These are phyloP conservation scores for Allophyes oxyacanthae DNA, from an alignment of 2,888 invertebrate species.

Conservation along the genomic window DNA sequence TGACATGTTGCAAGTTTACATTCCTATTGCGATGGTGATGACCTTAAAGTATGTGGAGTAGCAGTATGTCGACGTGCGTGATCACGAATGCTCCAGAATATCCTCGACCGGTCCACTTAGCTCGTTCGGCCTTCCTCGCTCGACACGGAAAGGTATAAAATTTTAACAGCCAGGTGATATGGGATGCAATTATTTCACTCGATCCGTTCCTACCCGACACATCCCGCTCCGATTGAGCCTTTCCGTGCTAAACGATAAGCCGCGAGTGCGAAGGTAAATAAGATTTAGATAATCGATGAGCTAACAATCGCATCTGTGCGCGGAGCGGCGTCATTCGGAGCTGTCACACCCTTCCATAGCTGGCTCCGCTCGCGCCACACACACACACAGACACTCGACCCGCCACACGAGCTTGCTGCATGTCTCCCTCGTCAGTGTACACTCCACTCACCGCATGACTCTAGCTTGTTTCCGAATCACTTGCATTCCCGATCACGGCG, in stretches of 20 bases:
- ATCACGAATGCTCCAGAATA: conserved; percentile 87
- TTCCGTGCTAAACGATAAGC: conserved; percentile 70
- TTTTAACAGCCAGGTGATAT: conserved; percentile 88
- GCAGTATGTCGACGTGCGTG: conserved; percentile 88
- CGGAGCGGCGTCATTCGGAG: conserved; percentile 77
- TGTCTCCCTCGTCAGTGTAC: conserved; percentile 80
- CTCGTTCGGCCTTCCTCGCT: conserved; percentile 88
- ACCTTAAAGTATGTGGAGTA: conserved; percentile 86
- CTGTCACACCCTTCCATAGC: conserved; percentile 78
- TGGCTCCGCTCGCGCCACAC: conserved; percentile 89
- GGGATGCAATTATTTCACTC: conserved; percentile 87
- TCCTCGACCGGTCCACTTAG: conserved; percentile 88
- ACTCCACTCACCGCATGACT: conserved; percentile 84
- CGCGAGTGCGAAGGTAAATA: conserved; percentile 44
- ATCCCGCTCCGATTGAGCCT: conserved; percentile 77
- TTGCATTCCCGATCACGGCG: conserved; percentile 89
- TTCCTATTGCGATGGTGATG: conserved; percentile 85
- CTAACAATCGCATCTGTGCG: conserved; percentile 58
- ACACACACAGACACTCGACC: conserved; percentile 74
- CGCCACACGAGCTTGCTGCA: conserved; percentile 83
- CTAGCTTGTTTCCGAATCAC: conserved; percentile 82
- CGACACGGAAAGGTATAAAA: conserved; percentile 89
- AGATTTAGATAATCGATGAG: conserved; percentile 38
- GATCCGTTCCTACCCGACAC: conserved; percentile 80
- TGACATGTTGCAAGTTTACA: conserved; percentile 87